phyloP scores from a whole-genome alignment of 2,113 vertebrate species.

The Phalacrocorax pelagicus region DNA sequence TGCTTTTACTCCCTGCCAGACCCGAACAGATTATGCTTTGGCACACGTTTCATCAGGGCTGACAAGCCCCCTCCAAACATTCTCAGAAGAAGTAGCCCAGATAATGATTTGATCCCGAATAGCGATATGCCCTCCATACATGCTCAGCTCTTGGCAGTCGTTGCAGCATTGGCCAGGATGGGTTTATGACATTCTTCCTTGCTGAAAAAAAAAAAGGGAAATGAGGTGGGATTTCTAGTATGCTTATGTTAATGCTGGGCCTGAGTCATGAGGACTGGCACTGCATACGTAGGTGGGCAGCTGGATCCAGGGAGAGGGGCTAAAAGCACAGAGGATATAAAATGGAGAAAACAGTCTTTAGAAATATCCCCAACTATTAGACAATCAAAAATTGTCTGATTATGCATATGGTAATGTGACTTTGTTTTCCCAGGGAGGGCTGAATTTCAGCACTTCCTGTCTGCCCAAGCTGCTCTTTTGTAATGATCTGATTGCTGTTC shows the following conservation, averaged over 20 bases:
- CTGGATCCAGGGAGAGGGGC: background rate
- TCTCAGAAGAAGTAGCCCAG: background rate
- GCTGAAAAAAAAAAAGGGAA: background rate
- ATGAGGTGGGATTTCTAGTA: background rate
- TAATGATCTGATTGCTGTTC: background rate
- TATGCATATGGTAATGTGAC: background rate
- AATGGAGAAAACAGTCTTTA: background rate
- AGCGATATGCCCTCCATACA: fast-evolving
- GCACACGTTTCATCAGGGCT: background rate
- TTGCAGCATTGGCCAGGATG: background rate
- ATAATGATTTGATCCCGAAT: background rate
- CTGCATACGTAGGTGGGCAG: fast-evolving
- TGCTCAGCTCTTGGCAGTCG: background rate
- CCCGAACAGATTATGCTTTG: background rate
- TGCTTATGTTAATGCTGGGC: background rate
- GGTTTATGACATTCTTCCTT: background rate
- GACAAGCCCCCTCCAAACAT: background rate
- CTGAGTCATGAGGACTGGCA: background rate
- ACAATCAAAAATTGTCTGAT: background rate
- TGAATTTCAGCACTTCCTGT: background rate
- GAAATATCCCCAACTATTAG: background rate
- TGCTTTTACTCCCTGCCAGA: background rate
- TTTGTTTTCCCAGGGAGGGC: background rate
- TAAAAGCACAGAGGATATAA: background rate
- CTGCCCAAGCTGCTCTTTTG: background rate